phyloP scores from a whole-genome alignment of 2,888 invertebrate species.

The Alentia gelatinosa region DNA sequence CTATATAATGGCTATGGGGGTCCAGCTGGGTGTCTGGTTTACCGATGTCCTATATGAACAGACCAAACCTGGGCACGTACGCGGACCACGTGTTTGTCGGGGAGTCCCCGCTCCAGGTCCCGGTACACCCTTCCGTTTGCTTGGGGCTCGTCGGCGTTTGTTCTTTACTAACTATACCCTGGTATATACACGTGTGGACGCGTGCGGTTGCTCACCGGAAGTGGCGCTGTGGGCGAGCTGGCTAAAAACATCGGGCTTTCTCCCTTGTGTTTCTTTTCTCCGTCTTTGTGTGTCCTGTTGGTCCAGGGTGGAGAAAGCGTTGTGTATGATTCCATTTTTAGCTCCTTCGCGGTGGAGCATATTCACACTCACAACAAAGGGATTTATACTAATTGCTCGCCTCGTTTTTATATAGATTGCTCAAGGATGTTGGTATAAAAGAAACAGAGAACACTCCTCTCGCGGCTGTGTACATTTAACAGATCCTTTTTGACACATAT shows the following conservation, averaged over 20 bases:
- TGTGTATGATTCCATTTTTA: not conserved
- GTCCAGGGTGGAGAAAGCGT: not conserved
- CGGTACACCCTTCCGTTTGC: not conserved
- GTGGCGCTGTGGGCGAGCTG: not conserved
- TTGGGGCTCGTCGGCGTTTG: not conserved
- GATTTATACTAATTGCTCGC: not conserved
- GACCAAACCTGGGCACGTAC: not conserved
- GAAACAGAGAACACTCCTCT: not conserved
- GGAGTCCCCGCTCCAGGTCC: not conserved
- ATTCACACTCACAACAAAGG: not conserved
- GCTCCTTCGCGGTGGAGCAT: not conserved
- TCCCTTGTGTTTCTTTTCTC: not conserved
- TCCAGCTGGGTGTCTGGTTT: not conserved
- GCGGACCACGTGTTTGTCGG: not conserved
- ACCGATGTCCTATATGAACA: not conserved
- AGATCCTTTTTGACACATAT: not conserved
- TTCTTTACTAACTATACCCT: not conserved
- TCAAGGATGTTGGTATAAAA: not conserved
- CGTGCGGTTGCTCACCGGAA: constrained; percentile 24
- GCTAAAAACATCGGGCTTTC: not conserved
- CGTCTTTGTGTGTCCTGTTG: not conserved
- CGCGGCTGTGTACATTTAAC: not conserved
- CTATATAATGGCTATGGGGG: not conserved
- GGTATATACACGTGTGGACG: not conserved
- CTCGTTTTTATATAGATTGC: not conserved